These are phyloP conservation scores for Pseudopipra pipra DNA, from an alignment of 2,113 vertebrate genomes.

Conservation along the genomic window DNA sequence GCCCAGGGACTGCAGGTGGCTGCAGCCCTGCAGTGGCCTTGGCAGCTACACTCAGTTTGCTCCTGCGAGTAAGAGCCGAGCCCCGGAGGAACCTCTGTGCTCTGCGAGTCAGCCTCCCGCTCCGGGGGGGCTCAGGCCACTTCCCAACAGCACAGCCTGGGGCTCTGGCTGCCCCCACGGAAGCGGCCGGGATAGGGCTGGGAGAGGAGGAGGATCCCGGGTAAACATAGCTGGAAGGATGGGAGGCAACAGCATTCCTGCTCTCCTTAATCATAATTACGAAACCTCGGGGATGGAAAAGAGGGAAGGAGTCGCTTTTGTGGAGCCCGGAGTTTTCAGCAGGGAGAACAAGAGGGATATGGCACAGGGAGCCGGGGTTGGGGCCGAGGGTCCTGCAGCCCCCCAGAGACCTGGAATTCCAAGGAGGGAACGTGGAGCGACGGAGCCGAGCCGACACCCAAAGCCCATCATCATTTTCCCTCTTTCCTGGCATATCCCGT, in stretches of 20 bases:
- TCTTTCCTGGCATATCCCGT: rapidly evolving
- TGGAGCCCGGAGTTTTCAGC: background rate
- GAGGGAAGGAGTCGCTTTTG: background rate
- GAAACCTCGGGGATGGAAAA: background rate
- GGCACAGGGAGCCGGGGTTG: background rate
- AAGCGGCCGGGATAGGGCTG: background rate
- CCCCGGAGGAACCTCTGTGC: background rate
- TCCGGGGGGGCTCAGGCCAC: background rate
- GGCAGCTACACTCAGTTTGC: background rate
- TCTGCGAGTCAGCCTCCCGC: background rate
- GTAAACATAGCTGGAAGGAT: constrained; percentile 1
- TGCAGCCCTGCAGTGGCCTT: background rate
- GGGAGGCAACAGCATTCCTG: background rate
- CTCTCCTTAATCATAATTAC: background rate
- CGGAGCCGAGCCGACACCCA: background rate
- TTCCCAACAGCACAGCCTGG: background rate
- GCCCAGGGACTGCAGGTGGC: rapidly evolving
- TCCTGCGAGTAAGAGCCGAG: background rate
- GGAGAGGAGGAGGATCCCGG: background rate
- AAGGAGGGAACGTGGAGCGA: rapidly evolving
- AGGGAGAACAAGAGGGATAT: background rate
- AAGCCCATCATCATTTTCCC: background rate
- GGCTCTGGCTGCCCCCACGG: background rate
- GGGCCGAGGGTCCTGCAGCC: background rate
- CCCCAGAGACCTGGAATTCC: background rate